These are phyloP conservation scores for Cryptoblepharus egeriae DNA, from an alignment of 2,797 vertebrate genomes.

Conservation along the genomic window DNA sequence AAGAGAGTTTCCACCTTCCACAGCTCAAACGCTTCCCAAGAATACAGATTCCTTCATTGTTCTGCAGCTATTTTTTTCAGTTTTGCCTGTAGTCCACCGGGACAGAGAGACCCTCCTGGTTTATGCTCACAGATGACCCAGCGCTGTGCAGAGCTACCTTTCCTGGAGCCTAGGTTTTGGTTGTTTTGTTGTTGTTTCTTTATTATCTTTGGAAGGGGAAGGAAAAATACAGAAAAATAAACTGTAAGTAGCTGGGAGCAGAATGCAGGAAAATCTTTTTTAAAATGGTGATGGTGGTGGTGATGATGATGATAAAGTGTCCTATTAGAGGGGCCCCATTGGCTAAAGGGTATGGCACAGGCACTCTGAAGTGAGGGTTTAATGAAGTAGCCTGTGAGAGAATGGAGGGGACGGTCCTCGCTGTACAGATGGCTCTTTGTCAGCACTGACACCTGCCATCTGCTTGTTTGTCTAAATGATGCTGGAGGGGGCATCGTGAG, in stretches of 20 bases:
- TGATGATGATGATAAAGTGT: background rate
- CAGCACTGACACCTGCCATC: conserved; percentile 98
- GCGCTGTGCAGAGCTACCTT: background rate
- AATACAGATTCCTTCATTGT: background rate
- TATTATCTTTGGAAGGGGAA: background rate
- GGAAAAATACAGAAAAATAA: conserved; percentile 32
- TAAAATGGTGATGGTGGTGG: background rate
- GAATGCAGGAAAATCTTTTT: conserved; percentile 36
- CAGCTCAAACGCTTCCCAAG: rapidly evolving
- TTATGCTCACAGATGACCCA: conserved; percentile 28
- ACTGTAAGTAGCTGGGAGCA: conserved; percentile 46
- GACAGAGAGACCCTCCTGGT: background rate
- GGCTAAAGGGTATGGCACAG: conserved; percentile 73
- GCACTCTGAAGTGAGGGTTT: conserved; percentile 84
- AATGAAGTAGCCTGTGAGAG: conserved; percentile 85
- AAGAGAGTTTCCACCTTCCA: background rate
- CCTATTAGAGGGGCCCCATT: conserved; percentile 65
- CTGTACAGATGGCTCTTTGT: conserved; percentile 99
- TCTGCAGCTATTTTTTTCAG: conserved; percentile 3
- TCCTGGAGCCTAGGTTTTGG: conserved; percentile 16
- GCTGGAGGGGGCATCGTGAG: conserved; percentile 81
- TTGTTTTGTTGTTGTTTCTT: conserved; percentile 20
- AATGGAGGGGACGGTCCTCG: conserved; percentile 83
- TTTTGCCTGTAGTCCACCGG: background rate
- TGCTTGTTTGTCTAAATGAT: conserved; percentile 89